Base-by-base conservation (phyloP, 2,797 vertebrate genomes). In the Periophthalmus magnuspinnatus region DNA sequence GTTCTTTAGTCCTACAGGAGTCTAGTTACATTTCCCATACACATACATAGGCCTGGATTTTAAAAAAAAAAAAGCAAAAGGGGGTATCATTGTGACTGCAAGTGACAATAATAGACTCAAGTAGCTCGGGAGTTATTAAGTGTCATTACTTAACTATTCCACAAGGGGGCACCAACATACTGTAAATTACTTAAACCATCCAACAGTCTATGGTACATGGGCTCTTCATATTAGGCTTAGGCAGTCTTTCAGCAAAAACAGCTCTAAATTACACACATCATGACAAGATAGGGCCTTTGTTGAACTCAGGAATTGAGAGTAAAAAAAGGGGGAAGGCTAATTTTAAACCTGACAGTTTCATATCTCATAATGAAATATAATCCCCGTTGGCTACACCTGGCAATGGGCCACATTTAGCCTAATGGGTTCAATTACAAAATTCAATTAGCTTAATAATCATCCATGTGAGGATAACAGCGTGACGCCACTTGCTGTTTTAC, bases 151-250 rank as follows among this genome's bases (percentile, higher is more conserved):
- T 34, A n/a, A 8, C 6, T 1, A 10, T 11, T 45, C 61, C 61
- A 63, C 61, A 6, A 63, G 61, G 61, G 38, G 61, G 61, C 60
- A 16, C 24, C 61, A 63, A 17, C n/a, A 47, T 17, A 41, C 61
- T 24, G 13, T 28, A 58, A 33, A 36, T 60, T 17, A 9, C 17
- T 5, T 14, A 56, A 1, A 16, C 5, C 5, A 14, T 1, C 48
- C 48, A n/a, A 6, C 48, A 19, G 16, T n/a, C 7, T 52, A 45
- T 13, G 41, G 11, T 16, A 4, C 13, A 45, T 45, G 14, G 41
- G 6, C 41, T 45, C 41, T 45, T 8, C 10, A 55, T 2, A 3
- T 24, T 28, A 13, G 4, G 54, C 22, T 56, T n/a, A n/a, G 13
- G 21, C 21, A 55, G 21, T 2, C 0, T 55, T 22, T 22, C 52